Conservation (phyloP, 2,797 vertebrate genomes). For the Rhadinocentrus ornatus region DNA sequence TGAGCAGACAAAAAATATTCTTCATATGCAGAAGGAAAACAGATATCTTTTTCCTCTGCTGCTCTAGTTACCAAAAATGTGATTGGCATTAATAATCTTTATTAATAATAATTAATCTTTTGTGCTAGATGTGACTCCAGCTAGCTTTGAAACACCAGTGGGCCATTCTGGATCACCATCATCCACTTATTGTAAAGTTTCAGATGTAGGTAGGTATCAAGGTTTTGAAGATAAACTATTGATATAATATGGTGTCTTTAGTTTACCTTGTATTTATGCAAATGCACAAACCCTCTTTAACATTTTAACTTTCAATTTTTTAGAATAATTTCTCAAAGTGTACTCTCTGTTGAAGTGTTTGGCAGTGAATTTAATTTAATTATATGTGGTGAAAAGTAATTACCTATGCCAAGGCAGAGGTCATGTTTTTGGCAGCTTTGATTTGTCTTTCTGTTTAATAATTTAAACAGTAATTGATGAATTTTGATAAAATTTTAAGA, state of each 20-base stretch:
- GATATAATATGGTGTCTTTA: not conserved
- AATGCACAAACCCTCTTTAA: not conserved
- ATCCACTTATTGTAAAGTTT: constrained; percentile 71
- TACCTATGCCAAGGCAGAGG: too few species aligned
- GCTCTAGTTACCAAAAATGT: not conserved
- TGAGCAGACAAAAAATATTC: constrained; percentile 73
- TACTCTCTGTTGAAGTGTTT: not conserved
- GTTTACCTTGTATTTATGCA: not conserved
- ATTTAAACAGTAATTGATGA: too few species aligned
- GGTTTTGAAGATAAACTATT: not conserved
- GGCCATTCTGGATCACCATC: constrained; percentile 81
- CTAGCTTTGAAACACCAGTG: constrained; percentile 95
- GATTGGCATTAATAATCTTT: not conserved
- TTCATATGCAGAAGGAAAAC: not conserved
- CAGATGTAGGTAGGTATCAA: constrained; percentile 80
- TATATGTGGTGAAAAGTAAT: not conserved
- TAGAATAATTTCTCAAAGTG: not conserved
- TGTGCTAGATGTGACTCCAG: constrained; percentile 90
- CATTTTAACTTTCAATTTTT: not conserved
- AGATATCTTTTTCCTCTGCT: not conserved
- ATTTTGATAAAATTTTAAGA: too few species aligned
- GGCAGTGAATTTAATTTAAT: not conserved
- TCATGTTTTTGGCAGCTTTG: too few species aligned
- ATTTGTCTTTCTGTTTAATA: too few species aligned
- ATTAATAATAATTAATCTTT: too few species aligned